Base-by-base conservation (phyloP, 1,140 invertebrate genomes). In the Holcopasites calliopsidis region DNA sequence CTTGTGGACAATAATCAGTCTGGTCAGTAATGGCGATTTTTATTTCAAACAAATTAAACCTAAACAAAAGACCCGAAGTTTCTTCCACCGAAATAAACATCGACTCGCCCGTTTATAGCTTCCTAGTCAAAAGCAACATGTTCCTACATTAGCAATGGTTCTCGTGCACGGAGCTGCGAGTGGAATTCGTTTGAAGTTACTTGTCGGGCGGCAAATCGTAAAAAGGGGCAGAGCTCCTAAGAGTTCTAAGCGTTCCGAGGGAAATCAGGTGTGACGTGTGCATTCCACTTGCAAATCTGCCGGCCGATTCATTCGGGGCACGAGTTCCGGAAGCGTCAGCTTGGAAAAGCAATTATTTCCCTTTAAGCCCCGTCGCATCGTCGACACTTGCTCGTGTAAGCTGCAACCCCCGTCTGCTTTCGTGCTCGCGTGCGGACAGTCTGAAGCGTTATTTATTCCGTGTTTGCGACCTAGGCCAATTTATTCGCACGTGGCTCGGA, bases 401-500 rank as follows among this genome's bases (percentile, higher is more conserved):
- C 18, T 6, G 35, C 26, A 10, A 21, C 4, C n/a, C 10, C 40
- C 16, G 26, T 21, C 13, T 31, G 26, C 52, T 28, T n/a, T 16
- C 18, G 35, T 23, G 26, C 18, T 2, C n/a, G 42, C 13, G 38
- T 50, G 33, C 6, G 26, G 50, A 54, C 50, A 55, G 2, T 18
- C n/a, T 13, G 13, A 47, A 70, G 21, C 42, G 40, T 58, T 68
- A 54, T 76, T 84, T 84, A 72, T 76, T 68, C 72, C 62, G 76
- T 35, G 31, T 33, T 73, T 65, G 31, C 58, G 71, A 62, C 74
- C 38, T 55, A 28, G 75, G 74, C 75, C 82, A 84, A 86, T 86
- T 84, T n/a, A n/a, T n/a, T n/a, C n/a, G n/a, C n/a, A n/a, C 82
- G 79, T 79, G 11, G 26, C 40, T 38, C 23, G 52, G 80, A 70